Evolutionary conservation across 2,888 invertebrate genomes (phyloP).

Genomic region (Scrobipalpa costella): DNA sequence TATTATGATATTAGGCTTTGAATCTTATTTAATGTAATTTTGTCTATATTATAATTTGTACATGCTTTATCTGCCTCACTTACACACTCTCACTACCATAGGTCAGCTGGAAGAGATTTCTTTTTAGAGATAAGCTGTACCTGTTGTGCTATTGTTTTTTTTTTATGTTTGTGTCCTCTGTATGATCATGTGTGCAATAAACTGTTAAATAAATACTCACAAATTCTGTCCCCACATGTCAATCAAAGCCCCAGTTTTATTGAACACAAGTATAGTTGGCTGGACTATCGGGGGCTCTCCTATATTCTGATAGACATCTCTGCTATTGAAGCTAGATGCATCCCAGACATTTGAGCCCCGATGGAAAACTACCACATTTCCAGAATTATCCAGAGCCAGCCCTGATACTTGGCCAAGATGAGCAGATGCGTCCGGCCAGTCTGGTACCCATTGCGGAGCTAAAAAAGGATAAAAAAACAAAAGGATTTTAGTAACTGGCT

Average conservation of each 20-base stretch:
- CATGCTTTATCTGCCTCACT: no score
- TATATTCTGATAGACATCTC: constrained; percentile 79
- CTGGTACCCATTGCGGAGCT: constrained; percentile 78
- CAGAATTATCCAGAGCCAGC: constrained; percentile 87
- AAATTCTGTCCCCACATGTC: constrained; percentile 86
- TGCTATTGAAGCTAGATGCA: constrained; percentile 77
- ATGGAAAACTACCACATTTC: constrained; percentile 91
- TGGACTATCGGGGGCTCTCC: constrained; percentile 82
- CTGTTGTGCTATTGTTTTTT: no score
- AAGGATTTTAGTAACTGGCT: neutral
- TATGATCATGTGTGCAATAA: no score
- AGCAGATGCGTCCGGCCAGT: constrained; percentile 80
- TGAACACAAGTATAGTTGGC: constrained; percentile 84
- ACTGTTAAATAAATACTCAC: no score
- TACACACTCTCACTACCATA: no score
- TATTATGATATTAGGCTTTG: no score
- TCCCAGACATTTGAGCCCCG: constrained; percentile 86
- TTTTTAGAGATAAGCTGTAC: no score
- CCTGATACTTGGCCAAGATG: constrained; percentile 89
- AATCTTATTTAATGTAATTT: no score
- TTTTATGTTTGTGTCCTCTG: no score
- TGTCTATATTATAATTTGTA: no score
- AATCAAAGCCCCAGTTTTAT: constrained; percentile 82
- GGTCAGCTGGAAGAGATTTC: no score
- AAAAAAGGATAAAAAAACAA: neutral